phyloP scores from a whole-genome alignment of 2,797 vertebrate genomes.

The Pristis pectinata region DNA sequence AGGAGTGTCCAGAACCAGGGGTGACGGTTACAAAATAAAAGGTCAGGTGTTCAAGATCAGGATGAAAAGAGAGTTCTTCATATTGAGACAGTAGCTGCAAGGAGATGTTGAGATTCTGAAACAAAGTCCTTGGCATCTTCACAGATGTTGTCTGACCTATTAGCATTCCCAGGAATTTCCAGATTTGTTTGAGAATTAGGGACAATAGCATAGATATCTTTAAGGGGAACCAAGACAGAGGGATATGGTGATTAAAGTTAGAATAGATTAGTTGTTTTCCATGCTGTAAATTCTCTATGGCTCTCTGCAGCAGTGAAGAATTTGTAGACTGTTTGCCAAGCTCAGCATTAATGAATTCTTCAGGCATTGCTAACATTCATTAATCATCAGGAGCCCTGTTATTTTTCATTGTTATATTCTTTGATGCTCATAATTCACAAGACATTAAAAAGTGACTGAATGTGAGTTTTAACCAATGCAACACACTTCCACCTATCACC shows the following conservation, averaged over 20 bases:
- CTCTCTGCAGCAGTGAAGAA: background rate
- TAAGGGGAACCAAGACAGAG: background rate
- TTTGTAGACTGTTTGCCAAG: background rate
- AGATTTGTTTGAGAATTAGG: background rate
- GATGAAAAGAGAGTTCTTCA: no score
- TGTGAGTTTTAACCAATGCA: no score
- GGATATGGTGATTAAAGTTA: background rate
- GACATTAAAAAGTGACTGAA: background rate
- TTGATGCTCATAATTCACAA: background rate
- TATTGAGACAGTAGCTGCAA: no score
- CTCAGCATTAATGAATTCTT: background rate
- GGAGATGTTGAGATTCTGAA: no score
- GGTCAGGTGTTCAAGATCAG: no score
- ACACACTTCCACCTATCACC: no score
- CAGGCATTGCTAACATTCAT: background rate
- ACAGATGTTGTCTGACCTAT: no score
- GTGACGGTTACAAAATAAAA: no score
- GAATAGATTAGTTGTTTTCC: background rate
- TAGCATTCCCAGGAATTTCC: no score
- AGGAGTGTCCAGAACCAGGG: no score
- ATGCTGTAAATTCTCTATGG: no score
- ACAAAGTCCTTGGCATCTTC: no score
- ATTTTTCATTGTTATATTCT: background rate
- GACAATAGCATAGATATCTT: background rate
- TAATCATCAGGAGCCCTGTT: background rate